These are phyloP conservation scores for Plodia interpunctella DNA, from an alignment of 1,140 invertebrate species.

Conservation along the genomic window DNA sequence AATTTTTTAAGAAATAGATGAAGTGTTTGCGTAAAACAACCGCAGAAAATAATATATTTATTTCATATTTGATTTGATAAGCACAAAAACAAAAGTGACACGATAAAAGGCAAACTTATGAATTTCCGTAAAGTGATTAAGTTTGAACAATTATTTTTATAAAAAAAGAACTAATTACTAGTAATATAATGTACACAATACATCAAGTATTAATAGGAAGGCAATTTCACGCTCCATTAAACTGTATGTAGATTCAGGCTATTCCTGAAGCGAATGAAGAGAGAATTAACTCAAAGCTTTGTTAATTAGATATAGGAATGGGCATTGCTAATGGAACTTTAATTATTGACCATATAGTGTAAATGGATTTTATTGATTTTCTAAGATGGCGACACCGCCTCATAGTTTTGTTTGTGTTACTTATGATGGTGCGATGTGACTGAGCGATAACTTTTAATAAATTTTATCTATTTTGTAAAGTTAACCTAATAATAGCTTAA, in stretches of 20 bases:
- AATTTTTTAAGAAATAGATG: too few relatives aligned
- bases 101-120: too few relatives aligned
- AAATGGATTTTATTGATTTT: slow-evolving; percentile 10
- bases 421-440: neutral
- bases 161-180: too few relatives aligned
- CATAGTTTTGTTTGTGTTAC: neutral
- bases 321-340: slow-evolving; percentile 26
- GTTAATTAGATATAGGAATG: slow-evolving; percentile 19
- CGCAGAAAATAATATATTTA: too few relatives aligned
- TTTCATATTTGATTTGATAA: too few relatives aligned
- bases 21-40: too few relatives aligned
- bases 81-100: too few relatives aligned
- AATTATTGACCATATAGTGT: slow-evolving; percentile 21
- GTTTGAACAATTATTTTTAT: too few relatives aligned
- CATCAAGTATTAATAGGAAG: neutral
- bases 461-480: too few relatives aligned
- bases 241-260: neutral
- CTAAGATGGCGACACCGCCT: neutral
- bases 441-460: neutral
- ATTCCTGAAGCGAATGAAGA: slow-evolving; percentile 8
- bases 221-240: slow-evolving; percentile 1
- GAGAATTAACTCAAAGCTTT: slow-evolving; percentile 4
- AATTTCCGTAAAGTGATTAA: too few relatives aligned
- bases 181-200: neutral
- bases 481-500: too few relatives aligned